Evolutionary conservation across 1,140 invertebrate species (phyloP), one percentile per base, ranked within the genome.

Genomic region (Nomia melanderi): DNA sequence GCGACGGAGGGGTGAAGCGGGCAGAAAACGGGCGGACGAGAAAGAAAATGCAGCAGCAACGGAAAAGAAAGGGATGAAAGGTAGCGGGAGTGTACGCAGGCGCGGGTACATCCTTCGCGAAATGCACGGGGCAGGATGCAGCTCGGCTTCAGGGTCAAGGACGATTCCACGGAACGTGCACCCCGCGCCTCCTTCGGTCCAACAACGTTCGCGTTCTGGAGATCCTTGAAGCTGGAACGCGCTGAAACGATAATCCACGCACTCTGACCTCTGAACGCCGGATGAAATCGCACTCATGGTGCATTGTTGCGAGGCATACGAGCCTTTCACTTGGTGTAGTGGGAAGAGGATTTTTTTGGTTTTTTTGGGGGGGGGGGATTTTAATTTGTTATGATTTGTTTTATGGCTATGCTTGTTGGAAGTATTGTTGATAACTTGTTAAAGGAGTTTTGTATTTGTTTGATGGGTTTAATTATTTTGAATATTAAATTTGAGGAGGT

Each of bases 81-180:
- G 63, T 27, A 79, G 31, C 36, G 36, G 54, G n/a, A 36, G 17
- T n/a, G n/a, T 29, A 50, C 78, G 74, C 67, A 83, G 29, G 62
- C 72, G 75, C 78, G 72, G 44, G 47, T 76, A 59, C 56, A 81
- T 87, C 80, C 86, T 87, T 81, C 41, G 72, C 82, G 69, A 84
- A 86, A 81, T 83, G 57, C 80, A 76, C 71, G 74, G 77, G 77
- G 66, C 79, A 77, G 82, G 75, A 83, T 77, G 82, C 79, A 73
- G 83, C 76, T 65, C 56, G 69, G 62, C 77, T 79, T 83, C 78
- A 84, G 84, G 86, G 86, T 87, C 86, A 87, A 87, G 86, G 86
- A 87, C 86, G 80, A 86, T 77, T 83, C 86, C 76, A 65, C 53
- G 29, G 72, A 80, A 74, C 74, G 63, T 75, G 56, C 47, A 83